These are phyloP conservation scores for Diplosoma virens DNA, from an alignment of 23 tunicate species.

Conservation along the genomic window DNA sequence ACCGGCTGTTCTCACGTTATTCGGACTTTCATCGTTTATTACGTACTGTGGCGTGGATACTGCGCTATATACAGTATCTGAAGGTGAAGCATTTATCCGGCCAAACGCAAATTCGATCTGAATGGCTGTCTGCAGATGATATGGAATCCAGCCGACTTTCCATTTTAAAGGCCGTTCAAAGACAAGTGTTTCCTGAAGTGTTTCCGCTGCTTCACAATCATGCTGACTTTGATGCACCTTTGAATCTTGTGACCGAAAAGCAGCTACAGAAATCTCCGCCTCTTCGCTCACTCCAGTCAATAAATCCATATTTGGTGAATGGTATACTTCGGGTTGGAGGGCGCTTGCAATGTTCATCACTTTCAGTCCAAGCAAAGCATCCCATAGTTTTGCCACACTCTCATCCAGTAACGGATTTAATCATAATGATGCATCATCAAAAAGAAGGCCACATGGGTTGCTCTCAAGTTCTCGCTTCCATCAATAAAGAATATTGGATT, in stretches of 20 bases:
- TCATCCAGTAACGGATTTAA: constrained; percentile 1
- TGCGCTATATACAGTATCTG: not conserved
- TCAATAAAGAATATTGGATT: not conserved
- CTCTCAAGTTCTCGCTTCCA: not conserved
- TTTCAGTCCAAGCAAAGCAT: not conserved
- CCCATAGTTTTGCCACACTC: not conserved
- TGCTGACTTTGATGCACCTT: not conserved
- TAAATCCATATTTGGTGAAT: not conserved
- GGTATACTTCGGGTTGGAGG: not conserved
- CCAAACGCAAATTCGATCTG: not conserved
- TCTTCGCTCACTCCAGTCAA: not conserved
- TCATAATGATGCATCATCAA: not conserved
- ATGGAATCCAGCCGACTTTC: not conserved
- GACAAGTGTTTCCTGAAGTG: not conserved
- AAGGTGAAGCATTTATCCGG: not conserved
- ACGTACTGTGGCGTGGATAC: not conserved
- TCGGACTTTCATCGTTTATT: not conserved
- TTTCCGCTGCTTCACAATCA: not conserved
- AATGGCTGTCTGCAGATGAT: not conserved
- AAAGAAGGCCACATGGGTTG: not conserved
- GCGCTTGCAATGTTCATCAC: not conserved
- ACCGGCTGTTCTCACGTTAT: constrained; percentile 2
- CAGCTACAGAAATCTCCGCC: not conserved
- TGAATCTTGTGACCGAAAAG: not conserved
- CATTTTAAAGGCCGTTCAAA: not conserved